Conservation (phyloP, 2,113 vertebrate genomes). For the Ophthalmolycus amberensis region DNA sequence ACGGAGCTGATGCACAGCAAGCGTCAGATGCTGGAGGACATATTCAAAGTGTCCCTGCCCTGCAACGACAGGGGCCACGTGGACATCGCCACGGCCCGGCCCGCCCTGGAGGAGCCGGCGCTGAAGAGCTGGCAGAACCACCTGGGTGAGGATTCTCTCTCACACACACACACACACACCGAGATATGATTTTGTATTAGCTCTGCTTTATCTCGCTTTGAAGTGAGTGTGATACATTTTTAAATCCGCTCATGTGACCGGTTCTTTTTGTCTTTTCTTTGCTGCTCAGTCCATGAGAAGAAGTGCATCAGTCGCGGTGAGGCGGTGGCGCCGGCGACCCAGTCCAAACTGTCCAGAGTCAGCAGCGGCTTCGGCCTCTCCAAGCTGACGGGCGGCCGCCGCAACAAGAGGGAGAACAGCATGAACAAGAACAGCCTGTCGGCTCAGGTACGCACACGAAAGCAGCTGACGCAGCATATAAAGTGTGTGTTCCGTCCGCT, state of each 20-base stretch:
- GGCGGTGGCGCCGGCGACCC: slow-evolving; percentile 87
- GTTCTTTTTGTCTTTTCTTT: background rate
- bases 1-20: slow-evolving; percentile 98
- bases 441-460: slow-evolving; percentile 86
- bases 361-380: slow-evolving; percentile 99
- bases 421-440: slow-evolving; percentile 94
- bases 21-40: slow-evolving; percentile 94
- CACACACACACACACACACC: slow-evolving; percentile 5
- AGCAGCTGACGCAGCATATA: background rate
- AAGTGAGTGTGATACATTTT: background rate
- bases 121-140: slow-evolving; percentile 98
- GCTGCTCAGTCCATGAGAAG: slow-evolving; percentile 90
- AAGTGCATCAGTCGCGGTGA: slow-evolving; percentile 96
- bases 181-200: background rate
- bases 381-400: slow-evolving; percentile 94
- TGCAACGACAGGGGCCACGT: slow-evolving; percentile 96
- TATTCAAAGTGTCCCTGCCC: slow-evolving; percentile 94
- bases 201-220: background rate
- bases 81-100: slow-evolving; percentile 89
- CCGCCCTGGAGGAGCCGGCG: slow-evolving; percentile 93
- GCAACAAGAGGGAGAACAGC: slow-evolving; percentile 94
- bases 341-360: slow-evolving; percentile 96
- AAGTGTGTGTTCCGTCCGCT: no score
- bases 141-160: slow-evolving; percentile 85
- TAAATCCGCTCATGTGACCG: background rate